Evolutionary conservation across 37 sponge, comb jelly and placozoan genomes (phyloP).

Genomic region (Axinella damicornis): DNA sequence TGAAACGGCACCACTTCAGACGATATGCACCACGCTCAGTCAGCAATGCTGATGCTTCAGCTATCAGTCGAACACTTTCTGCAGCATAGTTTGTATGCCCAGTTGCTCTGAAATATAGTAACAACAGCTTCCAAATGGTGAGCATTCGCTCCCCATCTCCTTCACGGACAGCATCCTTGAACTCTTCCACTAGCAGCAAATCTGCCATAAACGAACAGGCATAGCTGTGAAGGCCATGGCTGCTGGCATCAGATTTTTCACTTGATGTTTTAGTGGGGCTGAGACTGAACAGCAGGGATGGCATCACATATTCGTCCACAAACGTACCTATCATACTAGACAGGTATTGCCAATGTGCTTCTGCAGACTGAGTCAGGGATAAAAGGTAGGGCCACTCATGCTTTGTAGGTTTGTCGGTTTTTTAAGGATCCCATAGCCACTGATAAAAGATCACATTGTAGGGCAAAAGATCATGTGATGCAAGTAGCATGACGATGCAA

Average conservation of each 20-base stretch:
- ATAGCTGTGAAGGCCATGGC: constrained; percentile 38
- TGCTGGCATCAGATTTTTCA: not conserved
- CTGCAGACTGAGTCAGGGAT: not conserved
- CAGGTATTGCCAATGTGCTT: too few relatives aligned
- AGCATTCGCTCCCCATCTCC: constrained; percentile 53
- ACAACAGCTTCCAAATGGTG: constrained; percentile 31
- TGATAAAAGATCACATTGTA: too few relatives aligned
- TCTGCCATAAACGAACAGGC: constrained; percentile 39
- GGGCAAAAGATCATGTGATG: too few relatives aligned
- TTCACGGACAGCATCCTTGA: constrained; percentile 42
- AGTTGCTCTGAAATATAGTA: constrained; percentile 35
- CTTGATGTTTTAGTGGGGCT: not conserved
- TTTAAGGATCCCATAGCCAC: too few relatives aligned
- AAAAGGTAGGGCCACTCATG: too few relatives aligned
- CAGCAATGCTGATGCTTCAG: constrained; percentile 3
- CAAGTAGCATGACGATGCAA: too few relatives aligned
- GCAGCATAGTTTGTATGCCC: constrained; percentile 16
- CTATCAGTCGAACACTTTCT: constrained; percentile 4
- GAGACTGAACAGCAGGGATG: not conserved
- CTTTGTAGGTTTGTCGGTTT: too few relatives aligned
- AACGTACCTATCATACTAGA: too few relatives aligned
- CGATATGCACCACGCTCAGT: not conserved
- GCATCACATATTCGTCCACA: not conserved
- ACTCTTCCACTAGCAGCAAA: not conserved
- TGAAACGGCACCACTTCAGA: constrained; percentile 44